A percentile compares a stretch with the other conserved stretches of the same genome.
Conservation (phyloP, 2,888 invertebrate genomes). For the Polyploca ridens region DNA sequence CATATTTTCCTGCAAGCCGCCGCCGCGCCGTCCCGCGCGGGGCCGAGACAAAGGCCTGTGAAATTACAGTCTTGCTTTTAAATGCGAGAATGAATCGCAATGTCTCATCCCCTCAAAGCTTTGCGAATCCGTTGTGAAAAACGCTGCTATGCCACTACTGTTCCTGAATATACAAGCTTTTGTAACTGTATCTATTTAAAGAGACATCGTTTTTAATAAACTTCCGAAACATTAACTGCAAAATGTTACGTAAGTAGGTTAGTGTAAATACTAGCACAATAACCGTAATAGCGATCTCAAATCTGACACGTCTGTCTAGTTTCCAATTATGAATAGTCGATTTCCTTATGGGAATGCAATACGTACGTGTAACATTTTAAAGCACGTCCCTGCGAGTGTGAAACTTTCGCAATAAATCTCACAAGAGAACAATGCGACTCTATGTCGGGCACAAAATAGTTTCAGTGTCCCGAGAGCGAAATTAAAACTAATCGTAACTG, state of each 20-base stretch:
- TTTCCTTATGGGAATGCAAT: constrained; percentile 8
- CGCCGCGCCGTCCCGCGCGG: constrained; percentile 52
- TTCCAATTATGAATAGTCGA: background rate
- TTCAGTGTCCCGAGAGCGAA: constrained; percentile 50
- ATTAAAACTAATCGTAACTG: constrained; percentile 62
- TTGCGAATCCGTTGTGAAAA: constrained; percentile 64
- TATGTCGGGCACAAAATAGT: constrained; percentile 39
- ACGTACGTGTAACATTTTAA: constrained; percentile 28
- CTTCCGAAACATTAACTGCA: background rate
- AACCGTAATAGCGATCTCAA: background rate
- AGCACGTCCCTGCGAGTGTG: constrained; percentile 28
- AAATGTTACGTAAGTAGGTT: too few relatives aligned
- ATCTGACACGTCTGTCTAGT: background rate
- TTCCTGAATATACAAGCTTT: constrained; percentile 58
- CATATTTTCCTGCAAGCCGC: constrained; percentile 74
- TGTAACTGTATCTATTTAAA: constrained; percentile 43
- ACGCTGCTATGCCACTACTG: constrained; percentile 47
- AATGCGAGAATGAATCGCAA: constrained; percentile 81
- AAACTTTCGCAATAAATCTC: constrained; percentile 52
- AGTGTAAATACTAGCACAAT: background rate
- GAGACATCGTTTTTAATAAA: constrained; percentile 10
- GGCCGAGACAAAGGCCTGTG: constrained; percentile 77
- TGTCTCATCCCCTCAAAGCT: constrained; percentile 81
- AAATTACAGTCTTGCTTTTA: constrained; percentile 83
- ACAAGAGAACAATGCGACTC: constrained; percentile 11